A percentile compares a stretch with the other conserved stretches of the same genome.
Evolutionary conservation across 2,888 invertebrate species (phyloP).

Genomic region (Zygaena filipendulae): DNA sequence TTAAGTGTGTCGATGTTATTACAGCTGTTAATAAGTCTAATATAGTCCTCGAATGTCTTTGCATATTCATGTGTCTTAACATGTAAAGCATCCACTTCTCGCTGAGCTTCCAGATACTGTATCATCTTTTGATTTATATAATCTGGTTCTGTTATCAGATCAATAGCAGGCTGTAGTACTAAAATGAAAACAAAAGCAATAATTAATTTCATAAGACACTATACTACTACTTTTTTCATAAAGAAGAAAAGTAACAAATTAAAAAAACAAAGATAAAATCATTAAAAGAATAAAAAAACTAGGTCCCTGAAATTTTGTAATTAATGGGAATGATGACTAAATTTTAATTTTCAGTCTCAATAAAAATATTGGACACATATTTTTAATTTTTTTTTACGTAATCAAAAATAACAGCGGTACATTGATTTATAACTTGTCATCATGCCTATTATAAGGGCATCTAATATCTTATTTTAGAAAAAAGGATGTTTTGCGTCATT

Average conservation of each 20-base stretch:
- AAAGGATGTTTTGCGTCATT: no score
- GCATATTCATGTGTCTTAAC: conserved; percentile 87
- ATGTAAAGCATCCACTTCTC: conserved; percentile 81
- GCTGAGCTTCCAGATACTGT: conserved; percentile 83
- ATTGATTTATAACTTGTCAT: no score
- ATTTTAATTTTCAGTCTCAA: no score
- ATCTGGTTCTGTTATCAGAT: conserved; percentile 88
- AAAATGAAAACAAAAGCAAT: conserved; percentile 24
- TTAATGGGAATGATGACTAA: no score
- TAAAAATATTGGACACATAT: no score
- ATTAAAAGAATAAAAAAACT: background rate
- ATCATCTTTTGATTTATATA: conserved; percentile 91
- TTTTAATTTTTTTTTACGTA: no score
- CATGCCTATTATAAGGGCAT: no score
- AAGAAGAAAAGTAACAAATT: background rate
- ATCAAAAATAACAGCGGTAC: no score
- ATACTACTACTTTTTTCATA: conserved; percentile 1
- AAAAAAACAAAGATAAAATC: background rate
- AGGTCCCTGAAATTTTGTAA: no score
- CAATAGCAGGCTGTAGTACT: conserved; percentile 86
- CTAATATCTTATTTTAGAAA: no score
- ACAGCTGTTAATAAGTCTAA: conserved; percentile 84
- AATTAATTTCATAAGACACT: conserved; percentile 2
- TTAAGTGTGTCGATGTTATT: conserved; percentile 85
- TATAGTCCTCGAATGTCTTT: conserved; percentile 89